Evolutionary conservation across 2,797 vertebrate genomes (phyloP).

Genomic region (Anguilla anguilla): DNA sequence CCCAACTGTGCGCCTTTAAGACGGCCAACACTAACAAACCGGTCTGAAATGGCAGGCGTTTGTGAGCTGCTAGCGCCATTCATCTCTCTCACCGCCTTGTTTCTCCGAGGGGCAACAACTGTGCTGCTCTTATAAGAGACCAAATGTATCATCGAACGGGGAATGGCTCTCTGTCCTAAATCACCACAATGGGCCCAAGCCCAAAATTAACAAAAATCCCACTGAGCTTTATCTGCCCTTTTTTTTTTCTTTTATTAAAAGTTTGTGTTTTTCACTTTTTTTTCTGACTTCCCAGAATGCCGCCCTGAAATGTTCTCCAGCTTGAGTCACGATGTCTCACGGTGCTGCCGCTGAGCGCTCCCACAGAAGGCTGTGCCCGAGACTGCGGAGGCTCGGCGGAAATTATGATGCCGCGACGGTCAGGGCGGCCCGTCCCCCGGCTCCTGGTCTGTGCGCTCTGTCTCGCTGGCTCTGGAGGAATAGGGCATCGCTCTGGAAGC

Average conservation of each 20-base stretch:
- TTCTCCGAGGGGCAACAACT: background rate
- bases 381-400: background rate
- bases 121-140: background rate
- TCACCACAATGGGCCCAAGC: background rate
- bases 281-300: background rate
- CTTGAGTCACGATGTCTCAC: background rate
- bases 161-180: constrained; percentile 2
- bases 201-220: background rate
- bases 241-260: background rate
- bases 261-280: background rate
- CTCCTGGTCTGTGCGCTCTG: background rate
- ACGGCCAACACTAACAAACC: constrained; percentile 10
- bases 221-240: background rate
- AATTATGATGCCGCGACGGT: background rate
- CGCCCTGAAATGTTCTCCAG: background rate
- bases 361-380: background rate
- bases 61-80: background rate
- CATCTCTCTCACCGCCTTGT: background rate
- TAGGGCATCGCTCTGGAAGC: background rate
- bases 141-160: background rate
- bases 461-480: background rate
- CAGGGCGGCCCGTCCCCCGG: background rate
- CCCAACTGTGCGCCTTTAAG: background rate
- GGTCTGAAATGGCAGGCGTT: background rate
- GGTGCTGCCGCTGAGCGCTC: background rate